phyloP scores from a whole-genome alignment of 2,113 vertebrate species.

The Oncorhynchus masou region DNA sequence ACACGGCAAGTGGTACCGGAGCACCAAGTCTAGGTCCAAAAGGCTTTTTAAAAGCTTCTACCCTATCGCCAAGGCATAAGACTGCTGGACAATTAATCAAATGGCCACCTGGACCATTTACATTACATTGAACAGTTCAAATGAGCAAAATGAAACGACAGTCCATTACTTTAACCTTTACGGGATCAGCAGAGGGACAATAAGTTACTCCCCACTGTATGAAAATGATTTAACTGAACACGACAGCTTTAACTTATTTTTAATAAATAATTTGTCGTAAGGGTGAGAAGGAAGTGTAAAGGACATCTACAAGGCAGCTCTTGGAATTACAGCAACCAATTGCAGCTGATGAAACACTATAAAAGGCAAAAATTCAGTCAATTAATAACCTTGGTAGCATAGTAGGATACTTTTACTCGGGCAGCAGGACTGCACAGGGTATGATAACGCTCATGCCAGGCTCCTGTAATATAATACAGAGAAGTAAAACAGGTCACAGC shows the following conservation, averaged over 20 bases:
- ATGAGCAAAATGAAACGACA: too few relatives aligned
- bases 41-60: too few relatives aligned
- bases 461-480: slow-evolving; percentile 53
- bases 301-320: neutral
- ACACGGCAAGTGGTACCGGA: too few relatives aligned
- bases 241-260: neutral
- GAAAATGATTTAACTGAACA: neutral
- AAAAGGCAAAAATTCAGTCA: neutral
- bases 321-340: neutral
- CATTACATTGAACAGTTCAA: too few relatives aligned
- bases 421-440: slow-evolving; percentile 10
- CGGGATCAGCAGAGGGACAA: too few relatives aligned
- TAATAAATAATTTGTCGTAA: too few relatives aligned
- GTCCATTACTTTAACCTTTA: too few relatives aligned
- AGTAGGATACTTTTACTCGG: neutral
- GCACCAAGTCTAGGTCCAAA: too few relatives aligned
- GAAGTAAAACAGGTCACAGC: slow-evolving; percentile 64
- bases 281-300: too few relatives aligned
- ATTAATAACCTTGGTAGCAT: neutral
- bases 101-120: too few relatives aligned
- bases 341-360: neutral
- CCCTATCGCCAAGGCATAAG: too few relatives aligned
- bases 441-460: slow-evolving; percentile 17
- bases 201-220: neutral
- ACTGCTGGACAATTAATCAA: too few relatives aligned